Conservation (phyloP, 2,797 vertebrate genomes). For the Rhinophrynus dorsalis region DNA sequence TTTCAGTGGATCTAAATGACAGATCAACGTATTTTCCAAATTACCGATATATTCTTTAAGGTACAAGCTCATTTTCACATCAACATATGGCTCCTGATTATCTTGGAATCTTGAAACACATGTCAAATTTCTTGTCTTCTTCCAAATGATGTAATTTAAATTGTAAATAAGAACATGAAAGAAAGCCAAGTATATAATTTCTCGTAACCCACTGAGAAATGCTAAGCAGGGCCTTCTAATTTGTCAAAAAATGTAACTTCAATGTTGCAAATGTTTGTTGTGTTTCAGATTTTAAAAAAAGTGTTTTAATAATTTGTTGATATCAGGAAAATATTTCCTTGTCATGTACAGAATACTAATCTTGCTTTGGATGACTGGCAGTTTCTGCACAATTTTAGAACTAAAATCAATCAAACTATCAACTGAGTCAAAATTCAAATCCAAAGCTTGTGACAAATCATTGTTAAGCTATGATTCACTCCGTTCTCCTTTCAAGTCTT, state of each 20-base stretch:
- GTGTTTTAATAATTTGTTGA: too few relatives aligned
- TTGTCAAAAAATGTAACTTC: too few relatives aligned
- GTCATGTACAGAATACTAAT: too few relatives aligned
- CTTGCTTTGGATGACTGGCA: background rate
- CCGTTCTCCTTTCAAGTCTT: background rate
- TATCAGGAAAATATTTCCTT: too few relatives aligned
- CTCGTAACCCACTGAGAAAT: too few relatives aligned
- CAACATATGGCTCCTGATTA: slow-evolving; percentile 9
- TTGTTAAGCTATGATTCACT: background rate
- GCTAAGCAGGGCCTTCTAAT: too few relatives aligned
- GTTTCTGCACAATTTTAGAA: background rate
- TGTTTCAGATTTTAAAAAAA: too few relatives aligned
- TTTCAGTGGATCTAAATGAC: too few relatives aligned
- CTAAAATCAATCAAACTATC: slow-evolving; percentile 6
- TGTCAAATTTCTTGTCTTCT: slow-evolving; percentile 12
- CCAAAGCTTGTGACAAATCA: slow-evolving; percentile 6
- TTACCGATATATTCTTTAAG: background rate
- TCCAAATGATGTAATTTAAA: slow-evolving; percentile 3
- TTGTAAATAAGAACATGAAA: slow-evolving; percentile 24
- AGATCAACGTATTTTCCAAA: too few relatives aligned
- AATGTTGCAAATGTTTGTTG: too few relatives aligned
- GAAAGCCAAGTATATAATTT: background rate
- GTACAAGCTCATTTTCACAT: background rate
- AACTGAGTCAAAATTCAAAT: background rate
- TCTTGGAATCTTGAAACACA: background rate